phyloP scores from a whole-genome alignment of 2,113 vertebrate genomes.

The Dromiciops gliroides region DNA sequence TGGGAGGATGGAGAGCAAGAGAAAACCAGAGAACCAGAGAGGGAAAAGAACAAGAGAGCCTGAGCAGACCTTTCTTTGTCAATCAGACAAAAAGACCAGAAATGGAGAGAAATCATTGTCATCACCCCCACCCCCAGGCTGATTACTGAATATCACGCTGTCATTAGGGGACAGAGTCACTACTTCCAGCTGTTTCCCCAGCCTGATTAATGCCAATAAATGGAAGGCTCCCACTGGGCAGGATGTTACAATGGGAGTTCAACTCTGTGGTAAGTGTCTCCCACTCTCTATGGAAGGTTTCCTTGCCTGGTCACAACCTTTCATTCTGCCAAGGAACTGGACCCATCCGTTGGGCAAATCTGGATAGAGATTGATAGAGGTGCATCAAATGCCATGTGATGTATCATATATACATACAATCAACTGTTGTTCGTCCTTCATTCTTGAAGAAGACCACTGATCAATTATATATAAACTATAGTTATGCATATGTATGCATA shows the following conservation, averaged over 20 bases:
- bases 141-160: neutral
- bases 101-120: too few relatives aligned
- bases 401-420: neutral
- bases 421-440: neutral
- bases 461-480: neutral
- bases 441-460: neutral
- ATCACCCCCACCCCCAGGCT: neutral
- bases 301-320: neutral
- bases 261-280: neutral
- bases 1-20: neutral
- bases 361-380: neutral
- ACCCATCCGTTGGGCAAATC: neutral
- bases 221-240: neutral
- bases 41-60: neutral
- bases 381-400: neutral
- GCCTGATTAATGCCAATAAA: constrained; percentile 40
- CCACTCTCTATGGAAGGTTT: neutral
- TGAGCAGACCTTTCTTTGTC: neutral
- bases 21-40: neutral
- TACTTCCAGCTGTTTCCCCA: constrained; percentile 21
- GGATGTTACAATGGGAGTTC: neutral
- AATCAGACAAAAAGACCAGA: neutral
- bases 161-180: neutral
- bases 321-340: neutral
- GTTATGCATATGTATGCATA: neutral